Evolutionary conservation across 1,140 invertebrate species (phyloP), one percentile per base, ranked within the genome.

Genomic region (Drosophila pallidifrons): DNA sequence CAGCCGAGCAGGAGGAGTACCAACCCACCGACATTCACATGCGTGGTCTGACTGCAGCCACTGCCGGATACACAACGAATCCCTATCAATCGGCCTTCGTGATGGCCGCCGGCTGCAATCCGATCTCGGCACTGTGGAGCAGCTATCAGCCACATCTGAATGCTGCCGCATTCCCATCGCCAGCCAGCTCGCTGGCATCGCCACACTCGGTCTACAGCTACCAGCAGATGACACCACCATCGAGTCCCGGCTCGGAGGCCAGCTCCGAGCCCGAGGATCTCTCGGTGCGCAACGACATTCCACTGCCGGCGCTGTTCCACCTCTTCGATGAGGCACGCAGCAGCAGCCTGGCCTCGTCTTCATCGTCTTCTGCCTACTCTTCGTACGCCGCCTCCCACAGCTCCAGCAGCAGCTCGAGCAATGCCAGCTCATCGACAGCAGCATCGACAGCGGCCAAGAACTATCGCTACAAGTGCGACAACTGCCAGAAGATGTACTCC

Each of bases 401-500:
- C 60, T 4, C 30, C 32, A 45, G 43, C 43, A 28, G 16, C 28
- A 46, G n/a, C 43, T 1, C 16, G 13, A 46, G 15, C 41, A 43
- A 7, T 7, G 3, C 25, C 1, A 55, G 16, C 8, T n/a, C 10
- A 0, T 32, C 57, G 3, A 0, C 35, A 2, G 25, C 47, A 5
- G n/a, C 28, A 54, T 75, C 49, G 76, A 75, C 57, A 7, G 78
- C 35, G 67, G 93, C 79, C 72, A 91, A 93, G 72, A 93, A 95
- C 68, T 95, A 95, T 43, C 94, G 96, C 47, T 98, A 97, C 87
- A 96, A 98, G 86, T 99, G 98, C 92, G 95, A 96, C 0, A 96
- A 97, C 77, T 99, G 98, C 93, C 96, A 96, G 20, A 99, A 99
- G 93, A 98, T 97, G 43, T 99, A 99, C 93, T 98, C 98, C 0